Evolutionary conservation across 1,140 invertebrate species (phyloP).

Genomic region (Anastatus disparis): DNA sequence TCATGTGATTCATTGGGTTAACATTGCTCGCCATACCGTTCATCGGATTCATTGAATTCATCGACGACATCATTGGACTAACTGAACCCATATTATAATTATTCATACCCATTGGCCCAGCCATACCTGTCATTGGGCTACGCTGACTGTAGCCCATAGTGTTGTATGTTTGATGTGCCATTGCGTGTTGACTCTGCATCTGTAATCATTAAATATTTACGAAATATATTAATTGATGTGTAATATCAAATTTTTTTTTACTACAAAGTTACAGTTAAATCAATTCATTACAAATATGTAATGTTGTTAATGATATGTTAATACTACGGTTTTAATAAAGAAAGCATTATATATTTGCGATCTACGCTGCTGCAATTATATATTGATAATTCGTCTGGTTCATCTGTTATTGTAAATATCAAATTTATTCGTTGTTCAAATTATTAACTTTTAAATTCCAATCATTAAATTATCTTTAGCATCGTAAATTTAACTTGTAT

Average conservation of each 20-base stretch:
- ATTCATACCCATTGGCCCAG: slow-evolving; percentile 58
- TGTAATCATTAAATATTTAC: no score
- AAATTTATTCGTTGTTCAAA: not conserved
- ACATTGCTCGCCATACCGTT: slow-evolving; percentile 66
- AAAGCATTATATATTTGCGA: no score
- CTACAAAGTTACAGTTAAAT: no score
- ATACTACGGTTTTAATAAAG: no score
- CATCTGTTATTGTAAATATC: not conserved
- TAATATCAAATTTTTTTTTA: no score
- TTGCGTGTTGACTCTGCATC: slow-evolving; percentile 50
- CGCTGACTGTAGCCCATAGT: slow-evolving; percentile 67
- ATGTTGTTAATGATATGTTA: no score
- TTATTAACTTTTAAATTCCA: no score
- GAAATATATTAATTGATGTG: no score
- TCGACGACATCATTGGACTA: slow-evolving; percentile 58
- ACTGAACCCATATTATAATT: slow-evolving; percentile 65
- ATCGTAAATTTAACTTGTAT: no score
- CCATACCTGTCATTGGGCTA: slow-evolving; percentile 66
- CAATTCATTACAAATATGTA: no score
- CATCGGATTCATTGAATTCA: slow-evolving; percentile 65
- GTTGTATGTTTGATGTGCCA: slow-evolving; percentile 63
- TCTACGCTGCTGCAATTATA: no score
- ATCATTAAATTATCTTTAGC: not conserved
- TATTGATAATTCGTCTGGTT: not conserved
- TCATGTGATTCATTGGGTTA: slow-evolving; percentile 69